phyloP scores from a whole-genome alignment of 2,888 invertebrate species.

The Habroteleia sp. region DNA sequence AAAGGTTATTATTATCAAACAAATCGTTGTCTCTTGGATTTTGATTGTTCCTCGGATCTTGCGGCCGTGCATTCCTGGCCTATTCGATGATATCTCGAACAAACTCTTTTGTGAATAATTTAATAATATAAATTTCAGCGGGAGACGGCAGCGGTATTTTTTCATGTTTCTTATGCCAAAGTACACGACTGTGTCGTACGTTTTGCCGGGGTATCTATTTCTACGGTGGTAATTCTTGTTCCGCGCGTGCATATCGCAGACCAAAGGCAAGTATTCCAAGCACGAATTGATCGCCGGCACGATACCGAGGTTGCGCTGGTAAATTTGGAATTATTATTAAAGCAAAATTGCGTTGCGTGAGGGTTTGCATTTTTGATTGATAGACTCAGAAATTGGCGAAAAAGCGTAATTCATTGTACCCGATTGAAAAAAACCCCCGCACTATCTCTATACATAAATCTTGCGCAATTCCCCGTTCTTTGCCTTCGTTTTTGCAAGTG shows the following conservation, averaged over 20 bases:
- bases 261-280: constrained; percentile 51
- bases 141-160: constrained; percentile 21
- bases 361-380: constrained; percentile 15
- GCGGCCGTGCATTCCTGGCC: too few species aligned
- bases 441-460: too few species aligned
- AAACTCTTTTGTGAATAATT: constrained; percentile 32
- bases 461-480: too few species aligned
- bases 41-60: too few species aligned
- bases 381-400: too few species aligned
- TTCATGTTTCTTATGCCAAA: constrained; percentile 15
- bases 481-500: constrained; percentile 19
- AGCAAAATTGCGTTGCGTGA: constrained; percentile 22
- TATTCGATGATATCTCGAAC: too few species aligned
- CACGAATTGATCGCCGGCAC: constrained; percentile 63
- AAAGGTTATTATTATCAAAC: constrained; percentile 14
- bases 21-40: too few species aligned
- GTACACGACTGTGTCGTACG: constrained; percentile 18
- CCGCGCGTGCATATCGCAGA: constrained; percentile 16
- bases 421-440: too few species aligned
- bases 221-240: constrained; percentile 44
- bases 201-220: constrained; percentile 34
- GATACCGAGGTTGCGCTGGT: constrained; percentile 67
- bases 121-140: constrained; percentile 34
- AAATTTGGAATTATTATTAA: constrained; percentile 71
- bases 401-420: too few species aligned